These are phyloP conservation scores for Euura saliciscinereae DNA, from an alignment of 1,140 invertebrate species.

Conservation along the genomic window DNA sequence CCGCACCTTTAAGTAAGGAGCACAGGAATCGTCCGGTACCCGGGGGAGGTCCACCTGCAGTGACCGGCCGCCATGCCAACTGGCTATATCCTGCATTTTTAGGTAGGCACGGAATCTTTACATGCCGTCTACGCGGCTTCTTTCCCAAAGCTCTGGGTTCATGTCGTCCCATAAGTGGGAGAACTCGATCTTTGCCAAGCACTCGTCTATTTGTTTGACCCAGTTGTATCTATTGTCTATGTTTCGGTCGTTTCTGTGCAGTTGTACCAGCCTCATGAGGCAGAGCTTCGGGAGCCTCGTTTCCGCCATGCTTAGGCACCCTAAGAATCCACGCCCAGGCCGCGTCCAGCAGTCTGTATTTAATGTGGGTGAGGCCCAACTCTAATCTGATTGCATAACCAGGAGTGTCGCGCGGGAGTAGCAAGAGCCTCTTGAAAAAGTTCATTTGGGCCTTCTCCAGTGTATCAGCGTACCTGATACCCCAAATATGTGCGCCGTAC, in stretches of 20 bases:
- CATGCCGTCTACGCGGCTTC: no score
- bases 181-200: not conserved
- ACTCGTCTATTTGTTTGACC: constrained; percentile 12
- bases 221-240: constrained; percentile 14
- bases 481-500: constrained; percentile 19
- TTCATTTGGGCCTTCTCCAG: constrained; percentile 17
- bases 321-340: constrained; percentile 16
- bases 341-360: not conserved
- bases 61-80: no score
- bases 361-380: constrained; percentile 8
- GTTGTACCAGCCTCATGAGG: constrained; percentile 8
- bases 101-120: no score
- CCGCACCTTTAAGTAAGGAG: not conserved
- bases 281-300: constrained; percentile 13
- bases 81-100: no score
- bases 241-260: not conserved
- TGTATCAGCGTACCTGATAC: constrained; percentile 9
- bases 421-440: constrained; percentile 22
- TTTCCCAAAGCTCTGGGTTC: no score
- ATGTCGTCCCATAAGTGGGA: no score
- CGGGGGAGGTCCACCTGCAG: no score
- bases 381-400: constrained; percentile 19
- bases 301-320: constrained; percentile 12
- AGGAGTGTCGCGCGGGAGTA: constrained; percentile 15
- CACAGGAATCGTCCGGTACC: no score